A percentile compares a stretch with the other conserved stretches of the same genome.
Evolutionary conservation across 1,140 invertebrate genomes (phyloP).

Genomic region (Dryas iulia): DNA sequence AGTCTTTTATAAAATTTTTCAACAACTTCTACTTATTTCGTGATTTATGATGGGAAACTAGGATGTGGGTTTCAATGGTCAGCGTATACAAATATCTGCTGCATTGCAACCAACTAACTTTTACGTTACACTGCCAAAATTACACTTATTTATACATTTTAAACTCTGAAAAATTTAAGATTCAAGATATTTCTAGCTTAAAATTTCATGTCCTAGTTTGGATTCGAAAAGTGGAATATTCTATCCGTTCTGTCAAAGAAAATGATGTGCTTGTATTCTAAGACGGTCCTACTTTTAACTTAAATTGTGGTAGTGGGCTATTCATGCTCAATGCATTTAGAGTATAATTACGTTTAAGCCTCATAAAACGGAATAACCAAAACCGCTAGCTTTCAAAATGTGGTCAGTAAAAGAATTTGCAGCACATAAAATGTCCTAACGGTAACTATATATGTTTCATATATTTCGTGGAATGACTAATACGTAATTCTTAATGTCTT

Average conservation of each 20-base stretch:
- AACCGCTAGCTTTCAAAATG: constrained; percentile 26
- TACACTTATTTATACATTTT: neutral
- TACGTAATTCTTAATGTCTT: neutral
- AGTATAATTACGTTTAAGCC: constrained; percentile 28
- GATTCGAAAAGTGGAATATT: neutral
- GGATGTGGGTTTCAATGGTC: neutral
- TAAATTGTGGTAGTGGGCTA: constrained; percentile 1
- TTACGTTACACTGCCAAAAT: neutral
- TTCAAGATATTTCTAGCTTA: neutral
- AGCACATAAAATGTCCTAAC: neutral
- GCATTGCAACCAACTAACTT: neutral
- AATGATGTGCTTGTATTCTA: neutral
- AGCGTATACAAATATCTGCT: too few species aligned
- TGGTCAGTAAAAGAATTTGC: constrained; percentile 23
- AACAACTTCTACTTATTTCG: neutral
- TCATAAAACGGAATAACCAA: constrained; percentile 15
- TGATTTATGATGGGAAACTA: neutral
- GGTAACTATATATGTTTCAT: neutral
- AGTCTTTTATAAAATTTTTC: too few species aligned
- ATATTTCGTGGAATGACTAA: neutral
- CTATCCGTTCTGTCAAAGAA: neutral
- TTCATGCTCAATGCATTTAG: constrained; percentile 24
- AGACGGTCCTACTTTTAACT: neutral
- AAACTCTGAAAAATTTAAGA: neutral
- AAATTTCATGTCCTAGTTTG: neutral